Evolutionary conservation across 1,140 invertebrate species (phyloP).

Genomic region (Lanistes nyassanus): DNA sequence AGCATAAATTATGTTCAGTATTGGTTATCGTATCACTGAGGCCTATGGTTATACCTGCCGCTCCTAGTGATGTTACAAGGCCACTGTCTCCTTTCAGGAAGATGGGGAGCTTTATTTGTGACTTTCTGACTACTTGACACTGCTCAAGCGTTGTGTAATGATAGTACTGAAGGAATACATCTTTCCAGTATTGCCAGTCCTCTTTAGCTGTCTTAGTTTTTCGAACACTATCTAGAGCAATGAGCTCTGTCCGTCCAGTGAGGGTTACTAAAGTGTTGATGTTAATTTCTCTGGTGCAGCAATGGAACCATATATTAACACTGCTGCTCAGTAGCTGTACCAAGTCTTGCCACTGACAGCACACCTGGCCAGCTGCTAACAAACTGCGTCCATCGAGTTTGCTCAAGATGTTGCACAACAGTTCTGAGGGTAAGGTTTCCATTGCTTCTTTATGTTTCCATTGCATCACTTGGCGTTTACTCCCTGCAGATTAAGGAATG

Average conservation of each 20-base stretch:
- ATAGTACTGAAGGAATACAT: constrained; percentile 33
- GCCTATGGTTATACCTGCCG: background rate
- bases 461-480: too few relatives aligned
- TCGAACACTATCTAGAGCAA: background rate
- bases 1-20: too few relatives aligned
- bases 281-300: constrained; percentile 36
- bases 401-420: constrained; percentile 36
- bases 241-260: constrained; percentile 21
- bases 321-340: constrained; percentile 24
- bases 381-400: constrained; percentile 38
- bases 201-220: constrained; percentile 3
- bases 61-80: background rate
- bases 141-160: background rate
- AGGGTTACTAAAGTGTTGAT: constrained; percentile 23
- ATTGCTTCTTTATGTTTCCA: background rate
- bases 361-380: constrained; percentile 22
- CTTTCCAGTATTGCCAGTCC: constrained; percentile 36
- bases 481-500: too few relatives aligned
- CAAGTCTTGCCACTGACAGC: constrained; percentile 32
- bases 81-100: background rate
- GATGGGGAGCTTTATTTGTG: background rate
- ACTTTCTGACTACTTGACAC: background rate
- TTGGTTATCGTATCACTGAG: too few relatives aligned
- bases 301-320: constrained; percentile 35
- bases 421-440: constrained; percentile 30